Conservation (phyloP, 2,113 vertebrate genomes). For the Triplophysa tibetana region DNA sequence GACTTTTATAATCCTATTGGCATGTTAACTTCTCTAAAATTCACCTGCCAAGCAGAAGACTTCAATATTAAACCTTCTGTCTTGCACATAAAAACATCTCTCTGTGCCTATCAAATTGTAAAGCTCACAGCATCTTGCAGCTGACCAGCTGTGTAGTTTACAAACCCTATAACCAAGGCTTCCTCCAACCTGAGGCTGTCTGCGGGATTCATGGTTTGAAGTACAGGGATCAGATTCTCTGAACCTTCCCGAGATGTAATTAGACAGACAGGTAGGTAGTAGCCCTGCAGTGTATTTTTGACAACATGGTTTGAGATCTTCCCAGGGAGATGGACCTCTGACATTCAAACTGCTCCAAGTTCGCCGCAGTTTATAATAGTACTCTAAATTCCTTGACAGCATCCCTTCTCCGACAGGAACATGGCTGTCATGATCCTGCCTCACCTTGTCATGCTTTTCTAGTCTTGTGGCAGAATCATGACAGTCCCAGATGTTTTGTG, state of each 20-base stretch:
- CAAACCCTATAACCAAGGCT: not conserved
- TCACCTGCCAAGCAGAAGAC: slow-evolving; percentile 43
- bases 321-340: not conserved
- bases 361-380: not conserved
- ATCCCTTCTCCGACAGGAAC: not conserved
- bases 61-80: not conserved
- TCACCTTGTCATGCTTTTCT: too few species aligned
- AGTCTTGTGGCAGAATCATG: too few species aligned
- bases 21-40: slow-evolving; percentile 46
- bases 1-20: not conserved
- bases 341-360: not conserved
- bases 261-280: slow-evolving; percentile 23
- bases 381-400: not conserved
- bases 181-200: not conserved
- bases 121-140: not conserved
- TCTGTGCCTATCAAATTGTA: not conserved
- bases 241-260: slow-evolving; percentile 3
- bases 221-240: slow-evolving; percentile 2
- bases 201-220: not conserved
- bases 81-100: not conserved
- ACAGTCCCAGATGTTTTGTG: too few species aligned
- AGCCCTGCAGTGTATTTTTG: slow-evolving; percentile 13
- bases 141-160: not conserved
- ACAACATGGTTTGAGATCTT: not conserved
- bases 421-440: not conserved